Conservation (phyloP, 2,113 vertebrate genomes). For the Proteles cristata region DNA sequence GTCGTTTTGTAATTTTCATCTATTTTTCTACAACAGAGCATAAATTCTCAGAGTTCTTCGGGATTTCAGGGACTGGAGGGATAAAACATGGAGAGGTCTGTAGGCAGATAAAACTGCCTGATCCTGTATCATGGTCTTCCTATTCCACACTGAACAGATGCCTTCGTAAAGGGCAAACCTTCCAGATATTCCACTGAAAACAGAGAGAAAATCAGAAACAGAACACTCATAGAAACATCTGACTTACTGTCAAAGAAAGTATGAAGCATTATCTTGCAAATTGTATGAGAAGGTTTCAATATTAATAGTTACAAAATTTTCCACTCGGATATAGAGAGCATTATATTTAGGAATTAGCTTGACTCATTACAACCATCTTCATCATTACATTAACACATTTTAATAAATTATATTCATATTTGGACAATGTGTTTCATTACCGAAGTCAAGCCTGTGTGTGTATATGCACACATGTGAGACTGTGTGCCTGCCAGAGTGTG, state of each 20-base stretch:
- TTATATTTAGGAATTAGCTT: constrained; percentile 17
- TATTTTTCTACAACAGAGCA: constrained; percentile 21
- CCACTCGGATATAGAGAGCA: not conserved
- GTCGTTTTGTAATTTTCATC: not conserved
- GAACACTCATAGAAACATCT: constrained; percentile 38
- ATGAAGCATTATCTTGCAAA: constrained; percentile 24
- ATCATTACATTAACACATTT: constrained; percentile 33
- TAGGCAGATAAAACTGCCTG: not conserved
- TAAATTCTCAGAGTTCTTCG: not conserved
- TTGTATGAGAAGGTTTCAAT: not conserved
- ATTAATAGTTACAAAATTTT: constrained; percentile 27
- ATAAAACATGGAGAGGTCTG: not conserved
- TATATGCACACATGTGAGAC: not conserved
- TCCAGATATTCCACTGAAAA: constrained; percentile 21
- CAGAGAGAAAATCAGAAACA: constrained; percentile 40
- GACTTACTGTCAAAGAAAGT: constrained; percentile 42
- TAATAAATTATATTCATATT: constrained; percentile 36
- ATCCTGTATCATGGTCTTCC: not conserved
- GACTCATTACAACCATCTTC: not conserved
- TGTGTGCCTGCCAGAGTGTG: not conserved
- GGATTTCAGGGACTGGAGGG: not conserved
- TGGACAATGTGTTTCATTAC: not conserved
- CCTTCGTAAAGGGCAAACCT: not conserved
- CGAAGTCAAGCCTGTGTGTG: not conserved
- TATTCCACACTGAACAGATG: constrained; percentile 1